Evolutionary conservation across 2,113 vertebrate species (phyloP).

Genomic region (Formicarius rufipectus): DNA sequence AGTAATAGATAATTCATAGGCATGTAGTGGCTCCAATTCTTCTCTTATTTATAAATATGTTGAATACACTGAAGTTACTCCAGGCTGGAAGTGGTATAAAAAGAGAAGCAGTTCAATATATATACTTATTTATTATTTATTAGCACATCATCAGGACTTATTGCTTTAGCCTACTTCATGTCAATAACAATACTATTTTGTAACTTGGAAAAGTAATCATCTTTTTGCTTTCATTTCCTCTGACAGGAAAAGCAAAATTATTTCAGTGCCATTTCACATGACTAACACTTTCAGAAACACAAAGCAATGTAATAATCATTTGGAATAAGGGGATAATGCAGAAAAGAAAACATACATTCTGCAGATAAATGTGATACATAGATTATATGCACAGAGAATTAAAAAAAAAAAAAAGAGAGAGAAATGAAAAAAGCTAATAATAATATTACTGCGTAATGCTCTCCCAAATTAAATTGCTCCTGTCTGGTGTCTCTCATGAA

Average conservation of each 20-base stretch:
- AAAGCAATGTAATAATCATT: neutral
- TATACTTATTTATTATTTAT: constrained; percentile 22
- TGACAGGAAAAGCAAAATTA: neutral
- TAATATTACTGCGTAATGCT: neutral
- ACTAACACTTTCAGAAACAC: constrained; percentile 27
- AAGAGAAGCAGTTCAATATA: neutral
- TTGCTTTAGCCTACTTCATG: neutral
- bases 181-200: neutral
- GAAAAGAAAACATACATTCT: neutral
- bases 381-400: neutral
- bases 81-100: neutral
- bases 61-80: neutral
- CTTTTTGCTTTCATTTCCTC: constrained; percentile 48
- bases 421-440: neutral
- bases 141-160: neutral
- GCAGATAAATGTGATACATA: neutral
- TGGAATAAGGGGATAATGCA: neutral
- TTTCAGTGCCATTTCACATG: constrained; percentile 26
- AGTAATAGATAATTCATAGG: neutral
- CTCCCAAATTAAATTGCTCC: neutral
- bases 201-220: constrained; percentile 17
- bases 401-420: neutral
- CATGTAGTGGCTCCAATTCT: neutral
- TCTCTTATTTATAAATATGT: neutral
- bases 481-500: neutral